Evolutionary conservation across 1,140 invertebrate genomes (phyloP), one percentile per base, ranked within the genome.

Genomic region (Zaprionus capensis): DNA sequence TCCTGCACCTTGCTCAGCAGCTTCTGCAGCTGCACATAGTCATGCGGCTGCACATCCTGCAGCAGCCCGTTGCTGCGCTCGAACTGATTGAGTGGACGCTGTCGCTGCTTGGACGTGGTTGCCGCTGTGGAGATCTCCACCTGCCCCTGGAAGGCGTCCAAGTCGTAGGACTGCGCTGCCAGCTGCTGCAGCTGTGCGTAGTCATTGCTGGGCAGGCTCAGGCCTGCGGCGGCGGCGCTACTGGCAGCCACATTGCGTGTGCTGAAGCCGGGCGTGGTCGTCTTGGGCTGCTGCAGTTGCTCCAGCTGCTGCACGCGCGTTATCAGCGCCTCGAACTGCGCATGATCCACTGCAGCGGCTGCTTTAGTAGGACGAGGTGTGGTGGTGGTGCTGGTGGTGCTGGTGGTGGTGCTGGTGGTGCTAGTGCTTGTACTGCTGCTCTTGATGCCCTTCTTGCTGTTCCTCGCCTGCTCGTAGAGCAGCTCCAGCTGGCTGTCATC

Each of bases 1-100:
- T 92, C 91, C 72, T 92, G 88, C 34, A 92, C 91, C 56, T 92
- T 92, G 67, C 85, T 91, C 2, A 92, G 67, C 51, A 92, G 55
- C 78, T 92, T 92, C 58, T 92, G 91, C 44, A 92, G 55, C 64
- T 92, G 91, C 34, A 92, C 87, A 44, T 92, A 92, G 53, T 92
- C 91, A 31, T 91, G 91, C 0, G 91, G 91, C 22, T 87, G 87
- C 6, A 92, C 91, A 7, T 92, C 84, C 5, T 78, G 78, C 26
- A 83, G 57, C 17, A 90, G 80, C 0, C 86, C 87, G 14, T 92
- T 92, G 28, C 80, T 91, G 1, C 86, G 55, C 66, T 92, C 91
- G 5, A 91, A 86, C 22, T 65, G 57, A 36, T 55, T 85, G 11
- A 79, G 12, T 0, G 78, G 85, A 1, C 72, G 57, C 55, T 59